A percentile compares a stretch with the other conserved stretches of the same genome.
These are phyloP conservation scores for Stomorhina lunata DNA, from an alignment of 2,888 invertebrate genomes.

Conservation along the genomic window DNA sequence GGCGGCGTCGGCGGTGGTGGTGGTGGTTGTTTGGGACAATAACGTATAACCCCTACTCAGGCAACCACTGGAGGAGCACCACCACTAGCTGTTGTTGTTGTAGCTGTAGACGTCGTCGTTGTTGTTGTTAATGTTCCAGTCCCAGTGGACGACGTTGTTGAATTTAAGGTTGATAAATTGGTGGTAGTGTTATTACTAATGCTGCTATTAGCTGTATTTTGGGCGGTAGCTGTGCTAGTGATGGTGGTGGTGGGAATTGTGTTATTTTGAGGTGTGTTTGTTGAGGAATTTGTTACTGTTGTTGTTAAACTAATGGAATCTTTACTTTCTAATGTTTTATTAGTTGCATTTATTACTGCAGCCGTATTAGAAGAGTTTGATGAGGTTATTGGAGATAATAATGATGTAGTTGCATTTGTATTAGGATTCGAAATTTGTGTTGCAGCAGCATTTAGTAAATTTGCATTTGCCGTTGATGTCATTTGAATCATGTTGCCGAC, in stretches of 20 bases:
- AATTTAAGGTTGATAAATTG: neutral
- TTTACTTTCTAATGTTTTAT: slow-evolving; percentile 58
- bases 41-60: slow-evolving; percentile 78
- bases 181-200: neutral
- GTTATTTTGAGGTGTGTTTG: slow-evolving; percentile 64
- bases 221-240: slow-evolving; percentile 35
- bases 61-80: slow-evolving; percentile 76
- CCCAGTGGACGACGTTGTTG: slow-evolving; percentile 13
- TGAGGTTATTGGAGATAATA: slow-evolving; percentile 35
- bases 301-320: slow-evolving; percentile 54
- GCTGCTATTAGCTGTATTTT: neutral
- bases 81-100: slow-evolving; percentile 45
- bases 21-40: slow-evolving; percentile 73
- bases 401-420: slow-evolving; percentile 41
- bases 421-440: slow-evolving; percentile 27
- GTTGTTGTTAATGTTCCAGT: slow-evolving; percentile 26
- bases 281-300: slow-evolving; percentile 68
- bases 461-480: neutral
- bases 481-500: neutral
- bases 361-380: slow-evolving; percentile 44
- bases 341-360: slow-evolving; percentile 65
- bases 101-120: slow-evolving; percentile 23
- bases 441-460: slow-evolving; percentile 19
- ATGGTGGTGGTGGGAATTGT: slow-evolving; percentile 64
- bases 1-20: slow-evolving; percentile 24